A percentile compares a stretch with the other conserved stretches of the same genome.
phyloP scores from a whole-genome alignment of 2,113 vertebrate species.

The Anoplopoma fimbria region DNA sequence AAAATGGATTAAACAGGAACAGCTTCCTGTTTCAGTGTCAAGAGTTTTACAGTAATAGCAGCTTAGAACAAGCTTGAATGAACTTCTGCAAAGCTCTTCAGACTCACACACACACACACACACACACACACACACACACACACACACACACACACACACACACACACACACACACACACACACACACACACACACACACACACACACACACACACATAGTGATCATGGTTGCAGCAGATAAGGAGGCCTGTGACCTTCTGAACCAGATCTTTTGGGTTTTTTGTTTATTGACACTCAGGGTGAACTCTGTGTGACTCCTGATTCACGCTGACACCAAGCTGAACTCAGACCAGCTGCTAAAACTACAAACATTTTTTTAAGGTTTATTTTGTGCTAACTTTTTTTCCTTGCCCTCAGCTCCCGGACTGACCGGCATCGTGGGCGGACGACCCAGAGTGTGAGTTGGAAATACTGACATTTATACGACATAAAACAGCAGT shows the following conservation, averaged over 20 bases:
- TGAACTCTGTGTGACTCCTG: constrained; percentile 43
- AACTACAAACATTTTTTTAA: background rate
- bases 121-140: no score
- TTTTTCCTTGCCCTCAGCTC: constrained; percentile 72
- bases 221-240: background rate
- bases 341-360: background rate
- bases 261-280: background rate
- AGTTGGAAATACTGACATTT: constrained; percentile 53
- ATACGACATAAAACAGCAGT: background rate
- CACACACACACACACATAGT: no score
- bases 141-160: no score
- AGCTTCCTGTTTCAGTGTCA: no score
- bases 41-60: background rate
- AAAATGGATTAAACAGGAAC: no score
- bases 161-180: no score
- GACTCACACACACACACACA: no score
- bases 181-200: no score
- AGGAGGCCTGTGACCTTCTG: background rate
- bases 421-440: constrained; percentile 86
- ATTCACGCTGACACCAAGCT: background rate
- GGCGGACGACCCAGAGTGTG: constrained; percentile 88
- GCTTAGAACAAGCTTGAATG: background rate
- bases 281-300: background rate
- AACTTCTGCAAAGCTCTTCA: no score
- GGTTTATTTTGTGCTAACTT: no score